Evolutionary conservation across 1,140 invertebrate genomes (phyloP).

Genomic region (Acyrthosiphon pisum): DNA sequence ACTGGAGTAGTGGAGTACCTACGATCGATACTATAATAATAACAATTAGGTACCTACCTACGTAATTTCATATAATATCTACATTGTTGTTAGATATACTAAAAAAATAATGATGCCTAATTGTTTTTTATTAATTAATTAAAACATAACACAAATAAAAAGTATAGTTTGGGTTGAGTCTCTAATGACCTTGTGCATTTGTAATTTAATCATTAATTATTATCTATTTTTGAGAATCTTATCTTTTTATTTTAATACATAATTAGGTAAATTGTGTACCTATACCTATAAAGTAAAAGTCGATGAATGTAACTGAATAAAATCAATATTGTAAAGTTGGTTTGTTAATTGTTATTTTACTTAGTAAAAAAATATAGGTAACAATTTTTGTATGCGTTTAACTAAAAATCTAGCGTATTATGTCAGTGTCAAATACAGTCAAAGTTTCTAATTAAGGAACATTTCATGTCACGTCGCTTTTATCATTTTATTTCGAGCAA

Average conservation of each 20-base stretch:
- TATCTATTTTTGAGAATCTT: not conserved
- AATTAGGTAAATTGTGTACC: not conserved
- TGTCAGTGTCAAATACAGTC: not conserved
- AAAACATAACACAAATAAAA: not conserved
- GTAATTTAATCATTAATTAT: not conserved
- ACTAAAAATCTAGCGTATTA: not conserved
- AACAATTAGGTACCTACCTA: not conserved
- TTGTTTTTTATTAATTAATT: not conserved
- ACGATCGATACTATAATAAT: not conserved
- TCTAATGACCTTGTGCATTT: not conserved
- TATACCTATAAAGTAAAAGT: not conserved
- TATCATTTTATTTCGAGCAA: not conserved
- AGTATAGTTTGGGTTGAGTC: not conserved
- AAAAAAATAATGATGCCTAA: not conserved
- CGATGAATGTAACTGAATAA: not conserved
- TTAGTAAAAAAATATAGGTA: no score
- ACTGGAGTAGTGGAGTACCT: not conserved
- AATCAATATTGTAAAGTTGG: not conserved
- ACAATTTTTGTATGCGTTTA: not conserved
- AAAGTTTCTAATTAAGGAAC: slow-evolving; percentile 21
- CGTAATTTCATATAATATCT: not conserved
- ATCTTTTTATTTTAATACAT: not conserved
- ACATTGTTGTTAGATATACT: not conserved
- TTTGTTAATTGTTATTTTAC: no score
- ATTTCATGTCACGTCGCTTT: not conserved